A percentile compares a stretch with the other conserved stretches of the same genome.
These are phyloP conservation scores for Cryptomyrus ogoouensis DNA, from an alignment of 2,113 vertebrate genomes.

Conservation along the genomic window DNA sequence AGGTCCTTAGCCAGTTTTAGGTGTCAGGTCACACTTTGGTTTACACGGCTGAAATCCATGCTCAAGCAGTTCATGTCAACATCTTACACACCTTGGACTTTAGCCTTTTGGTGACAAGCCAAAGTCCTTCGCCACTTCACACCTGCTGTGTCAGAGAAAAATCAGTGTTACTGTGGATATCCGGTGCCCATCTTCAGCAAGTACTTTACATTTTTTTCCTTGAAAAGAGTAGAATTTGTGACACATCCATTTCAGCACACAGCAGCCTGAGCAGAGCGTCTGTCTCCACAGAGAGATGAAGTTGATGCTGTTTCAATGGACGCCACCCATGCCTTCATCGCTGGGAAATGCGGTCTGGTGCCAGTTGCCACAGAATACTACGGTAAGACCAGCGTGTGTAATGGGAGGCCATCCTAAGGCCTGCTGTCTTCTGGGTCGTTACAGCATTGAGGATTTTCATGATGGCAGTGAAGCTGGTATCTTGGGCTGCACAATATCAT, in stretches of 20 bases:
- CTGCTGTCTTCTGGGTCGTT: background rate
- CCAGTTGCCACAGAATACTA: slow-evolving; percentile 81
- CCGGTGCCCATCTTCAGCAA: background rate
- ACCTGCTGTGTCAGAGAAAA: background rate
- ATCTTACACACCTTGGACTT: background rate
- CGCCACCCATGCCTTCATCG: slow-evolving; percentile 75
- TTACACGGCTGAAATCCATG: background rate
- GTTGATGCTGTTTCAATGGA: slow-evolving; percentile 80
- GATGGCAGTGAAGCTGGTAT: background rate
- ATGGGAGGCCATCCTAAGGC: background rate
- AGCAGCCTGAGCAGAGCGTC: background rate
- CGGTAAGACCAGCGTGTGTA: slow-evolving; percentile 51
- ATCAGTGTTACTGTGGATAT: background rate
- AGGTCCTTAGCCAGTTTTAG: background rate
- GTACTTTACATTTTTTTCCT: background rate
- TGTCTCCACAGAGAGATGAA: slow-evolving; percentile 67
- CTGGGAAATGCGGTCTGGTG: slow-evolving; percentile 75
- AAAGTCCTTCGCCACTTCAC: background rate
- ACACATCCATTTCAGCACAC: slow-evolving; percentile 3
- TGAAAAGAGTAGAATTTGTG: background rate
- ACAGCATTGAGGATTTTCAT: background rate
- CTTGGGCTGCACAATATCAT: background rate
- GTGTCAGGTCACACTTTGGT: background rate
- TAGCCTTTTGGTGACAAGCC: background rate
- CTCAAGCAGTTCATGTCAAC: background rate